These are phyloP conservation scores for Stegana nigrithorax DNA, from an alignment of 2,888 invertebrate species.

Conservation along the genomic window DNA sequence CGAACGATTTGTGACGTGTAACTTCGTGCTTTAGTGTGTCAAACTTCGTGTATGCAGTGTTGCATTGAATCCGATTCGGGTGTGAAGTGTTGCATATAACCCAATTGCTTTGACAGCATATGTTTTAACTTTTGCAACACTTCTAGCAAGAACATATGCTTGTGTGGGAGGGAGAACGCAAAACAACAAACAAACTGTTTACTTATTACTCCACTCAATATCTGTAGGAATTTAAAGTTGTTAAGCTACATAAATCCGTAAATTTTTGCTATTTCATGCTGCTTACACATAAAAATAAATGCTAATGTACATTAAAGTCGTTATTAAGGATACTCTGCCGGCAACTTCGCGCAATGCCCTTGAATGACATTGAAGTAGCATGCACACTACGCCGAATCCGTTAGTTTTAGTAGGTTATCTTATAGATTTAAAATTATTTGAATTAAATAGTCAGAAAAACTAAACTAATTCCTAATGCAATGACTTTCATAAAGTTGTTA, in stretches of 20 bases:
- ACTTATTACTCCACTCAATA: no score
- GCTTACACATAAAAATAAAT: no score
- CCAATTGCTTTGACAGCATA: no score
- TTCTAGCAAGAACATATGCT: no score
- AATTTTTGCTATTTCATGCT: no score
- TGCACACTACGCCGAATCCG: background rate
- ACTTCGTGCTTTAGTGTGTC: slow-evolving; percentile 64
- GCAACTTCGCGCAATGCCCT: background rate
- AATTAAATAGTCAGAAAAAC: background rate
- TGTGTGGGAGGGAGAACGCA: no score
- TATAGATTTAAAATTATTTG: background rate
- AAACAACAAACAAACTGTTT: no score
- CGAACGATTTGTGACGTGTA: slow-evolving; percentile 63
- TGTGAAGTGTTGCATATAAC: background rate
- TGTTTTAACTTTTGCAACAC: no score
- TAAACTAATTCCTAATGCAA: background rate
- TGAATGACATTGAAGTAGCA: background rate
- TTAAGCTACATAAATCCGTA: no score
- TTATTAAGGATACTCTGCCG: background rate
- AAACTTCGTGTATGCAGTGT: slow-evolving; percentile 41
- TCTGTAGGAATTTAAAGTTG: no score
- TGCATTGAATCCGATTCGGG: no score
- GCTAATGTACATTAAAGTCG: no score
- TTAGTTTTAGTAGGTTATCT: background rate
- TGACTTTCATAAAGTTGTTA: background rate